Conservation (phyloP, 2,113 vertebrate genomes). For the Hydrolagus affinis region DNA sequence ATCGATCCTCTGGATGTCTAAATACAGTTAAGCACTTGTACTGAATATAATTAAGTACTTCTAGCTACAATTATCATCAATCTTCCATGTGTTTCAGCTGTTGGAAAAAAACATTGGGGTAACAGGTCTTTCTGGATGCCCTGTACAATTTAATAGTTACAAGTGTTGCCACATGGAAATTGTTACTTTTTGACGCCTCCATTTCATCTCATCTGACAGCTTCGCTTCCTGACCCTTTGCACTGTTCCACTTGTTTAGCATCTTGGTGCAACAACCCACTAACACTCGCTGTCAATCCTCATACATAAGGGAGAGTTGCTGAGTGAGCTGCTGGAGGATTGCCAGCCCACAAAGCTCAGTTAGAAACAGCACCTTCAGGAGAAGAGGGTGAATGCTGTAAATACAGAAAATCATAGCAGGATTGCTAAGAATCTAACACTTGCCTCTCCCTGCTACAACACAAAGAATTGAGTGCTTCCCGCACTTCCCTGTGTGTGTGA, state of each 20-base stretch:
- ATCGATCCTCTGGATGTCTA: too few species aligned
- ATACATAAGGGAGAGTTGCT: not conserved
- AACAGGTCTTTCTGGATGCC: too few species aligned
- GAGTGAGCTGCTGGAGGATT: not conserved
- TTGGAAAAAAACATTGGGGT: too few species aligned
- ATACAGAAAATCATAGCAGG: not conserved
- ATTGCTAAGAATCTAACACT: not conserved
- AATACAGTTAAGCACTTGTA: too few species aligned
- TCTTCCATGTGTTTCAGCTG: too few species aligned
- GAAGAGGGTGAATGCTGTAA: not conserved
- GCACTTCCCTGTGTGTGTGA: not conserved
- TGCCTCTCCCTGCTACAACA: not conserved
- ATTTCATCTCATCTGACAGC: too few species aligned
- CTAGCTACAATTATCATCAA: too few species aligned
- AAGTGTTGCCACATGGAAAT: too few species aligned
- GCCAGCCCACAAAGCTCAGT: not conserved
- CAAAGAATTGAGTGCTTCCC: not conserved
- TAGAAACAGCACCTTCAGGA: not conserved
- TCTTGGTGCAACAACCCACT: not conserved
- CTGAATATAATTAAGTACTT: too few species aligned
- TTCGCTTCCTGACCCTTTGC: not conserved
- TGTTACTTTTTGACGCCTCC: too few species aligned
- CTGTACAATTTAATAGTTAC: too few species aligned
- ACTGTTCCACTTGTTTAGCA: not conserved
- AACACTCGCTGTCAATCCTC: not conserved